Evolutionary conservation across 2,113 vertebrate species (phyloP), one percentile per base, ranked within the genome.

Genomic region (Leptobrachium ailaonicum): DNA sequence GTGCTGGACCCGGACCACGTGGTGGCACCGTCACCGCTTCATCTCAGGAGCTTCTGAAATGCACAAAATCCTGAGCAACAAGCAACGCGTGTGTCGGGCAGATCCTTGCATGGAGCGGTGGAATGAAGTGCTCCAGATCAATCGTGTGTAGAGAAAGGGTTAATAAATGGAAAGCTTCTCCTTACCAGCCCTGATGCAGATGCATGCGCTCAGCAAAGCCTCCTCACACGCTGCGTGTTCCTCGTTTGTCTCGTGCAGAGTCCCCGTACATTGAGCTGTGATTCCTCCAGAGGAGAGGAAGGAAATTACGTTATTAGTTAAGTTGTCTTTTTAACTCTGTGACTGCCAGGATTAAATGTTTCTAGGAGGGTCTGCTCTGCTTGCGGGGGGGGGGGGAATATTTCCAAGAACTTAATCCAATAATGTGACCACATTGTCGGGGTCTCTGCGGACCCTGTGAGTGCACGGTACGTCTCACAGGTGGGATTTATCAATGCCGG

Each of bases 41-140:
- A 42, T 54, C 74, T 76, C 74, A 76, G 74, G 74, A 76, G 47
- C n/a, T 76, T 62, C 44, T 53, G 40, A 43, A 67, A 67, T 76
- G 74, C 74, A 76, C 74, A 76, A 67, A 40, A 53, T 56, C 45
- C 53, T 2, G 12, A 2, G 4, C 62, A 32, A n/a, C 20, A 64
- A 20, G 4, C 4, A 6, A 2, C 20, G 20, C 4, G 10, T 32
- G 4, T 6, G 62, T 13, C 5, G 6, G 32, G 62, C 6, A 64
- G 6, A 64, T 5, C 8, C 4, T 50, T 64, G n/a, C 62, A 32
- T 50, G 4, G 6, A 64, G 7, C 2, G 62, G 32, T 32, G 62
- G 62, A 2, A 40, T n/a, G 9, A 64, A 5, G 1, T 32, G 13
- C 6, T 64, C 62, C 13, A 4, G 40, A 32, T 32, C 62, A 64